These are phyloP conservation scores for Picathartes gymnocephalus DNA, from an alignment of 2,113 vertebrate genomes.

Conservation along the genomic window DNA sequence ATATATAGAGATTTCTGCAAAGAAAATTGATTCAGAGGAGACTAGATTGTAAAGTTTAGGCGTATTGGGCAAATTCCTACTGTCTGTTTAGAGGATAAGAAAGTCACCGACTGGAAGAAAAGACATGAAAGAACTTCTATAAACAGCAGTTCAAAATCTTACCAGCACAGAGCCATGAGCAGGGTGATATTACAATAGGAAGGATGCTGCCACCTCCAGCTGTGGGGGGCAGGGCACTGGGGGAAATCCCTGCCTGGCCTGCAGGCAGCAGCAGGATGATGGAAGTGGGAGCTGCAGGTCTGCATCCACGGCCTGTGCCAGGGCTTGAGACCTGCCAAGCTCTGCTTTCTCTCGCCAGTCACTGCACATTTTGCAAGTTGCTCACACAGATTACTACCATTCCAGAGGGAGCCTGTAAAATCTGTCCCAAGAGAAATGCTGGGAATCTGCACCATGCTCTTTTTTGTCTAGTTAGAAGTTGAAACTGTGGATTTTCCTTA, in stretches of 20 bases:
- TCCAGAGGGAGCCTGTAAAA: neutral
- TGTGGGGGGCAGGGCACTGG: neutral
- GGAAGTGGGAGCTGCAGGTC: neutral
- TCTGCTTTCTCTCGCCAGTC: neutral
- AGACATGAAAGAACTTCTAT: neutral
- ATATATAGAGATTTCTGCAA: neutral
- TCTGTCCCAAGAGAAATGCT: neutral
- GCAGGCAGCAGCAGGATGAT: neutral
- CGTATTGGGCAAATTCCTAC: neutral
- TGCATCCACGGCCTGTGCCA: neutral
- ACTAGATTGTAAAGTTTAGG: neutral
- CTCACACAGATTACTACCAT: neutral
- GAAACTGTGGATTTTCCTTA: neutral
- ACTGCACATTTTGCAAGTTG: neutral
- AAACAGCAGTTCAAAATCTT: neutral
- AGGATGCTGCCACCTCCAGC: neutral
- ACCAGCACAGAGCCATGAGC: neutral
- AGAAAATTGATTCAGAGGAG: neutral
- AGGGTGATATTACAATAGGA: neutral
- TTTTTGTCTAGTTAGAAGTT: neutral
- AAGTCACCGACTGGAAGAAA: neutral
- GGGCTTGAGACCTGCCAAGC: neutral
- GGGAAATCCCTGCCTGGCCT: accelerated
- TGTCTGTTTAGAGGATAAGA: neutral
- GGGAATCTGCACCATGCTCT: neutral